Evolutionary conservation across 2,888 invertebrate genomes (phyloP).

Genomic region (Oscheius sp.): DNA sequence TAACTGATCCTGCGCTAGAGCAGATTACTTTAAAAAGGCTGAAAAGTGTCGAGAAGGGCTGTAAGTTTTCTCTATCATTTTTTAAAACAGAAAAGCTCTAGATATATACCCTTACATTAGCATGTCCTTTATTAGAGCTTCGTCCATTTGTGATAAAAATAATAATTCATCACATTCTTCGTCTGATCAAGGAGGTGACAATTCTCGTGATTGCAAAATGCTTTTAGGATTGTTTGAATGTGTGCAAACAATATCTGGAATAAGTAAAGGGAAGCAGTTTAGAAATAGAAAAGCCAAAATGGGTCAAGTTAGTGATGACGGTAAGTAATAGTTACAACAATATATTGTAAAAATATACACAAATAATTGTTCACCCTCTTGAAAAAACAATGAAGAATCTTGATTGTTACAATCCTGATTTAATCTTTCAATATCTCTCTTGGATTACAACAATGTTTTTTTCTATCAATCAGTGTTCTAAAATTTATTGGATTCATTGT

Average conservation of each 20-base stretch:
- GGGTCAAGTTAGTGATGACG: slow-evolving; percentile 12
- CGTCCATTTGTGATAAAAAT: neutral
- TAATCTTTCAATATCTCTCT: neutral
- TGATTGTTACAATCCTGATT: neutral
- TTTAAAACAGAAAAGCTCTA: slow-evolving; percentile 9
- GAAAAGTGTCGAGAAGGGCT: slow-evolving; percentile 48
- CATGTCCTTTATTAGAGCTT: slow-evolving; percentile 43
- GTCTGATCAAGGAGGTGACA: slow-evolving; percentile 1
- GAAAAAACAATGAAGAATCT: neutral
- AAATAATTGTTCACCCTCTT: no score
- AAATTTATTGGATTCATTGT: neutral
- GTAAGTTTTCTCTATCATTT: slow-evolving; percentile 32
- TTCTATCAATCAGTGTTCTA: no score
- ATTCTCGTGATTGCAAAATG: slow-evolving; percentile 15
- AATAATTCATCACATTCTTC: slow-evolving; percentile 10
- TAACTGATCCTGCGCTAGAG: slow-evolving; percentile 40
- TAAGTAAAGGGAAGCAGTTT: neutral
- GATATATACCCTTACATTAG: slow-evolving; percentile 47
- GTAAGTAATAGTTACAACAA: neutral
- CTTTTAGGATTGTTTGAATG: slow-evolving; percentile 44
- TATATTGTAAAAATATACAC: no score
- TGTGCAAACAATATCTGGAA: slow-evolving; percentile 40
- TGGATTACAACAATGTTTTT: neutral
- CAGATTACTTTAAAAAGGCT: slow-evolving; percentile 49
- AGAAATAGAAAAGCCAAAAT: neutral